Evolutionary conservation across 1,140 invertebrate species (phyloP).

Genomic region (Paraescarpia echinospica): DNA sequence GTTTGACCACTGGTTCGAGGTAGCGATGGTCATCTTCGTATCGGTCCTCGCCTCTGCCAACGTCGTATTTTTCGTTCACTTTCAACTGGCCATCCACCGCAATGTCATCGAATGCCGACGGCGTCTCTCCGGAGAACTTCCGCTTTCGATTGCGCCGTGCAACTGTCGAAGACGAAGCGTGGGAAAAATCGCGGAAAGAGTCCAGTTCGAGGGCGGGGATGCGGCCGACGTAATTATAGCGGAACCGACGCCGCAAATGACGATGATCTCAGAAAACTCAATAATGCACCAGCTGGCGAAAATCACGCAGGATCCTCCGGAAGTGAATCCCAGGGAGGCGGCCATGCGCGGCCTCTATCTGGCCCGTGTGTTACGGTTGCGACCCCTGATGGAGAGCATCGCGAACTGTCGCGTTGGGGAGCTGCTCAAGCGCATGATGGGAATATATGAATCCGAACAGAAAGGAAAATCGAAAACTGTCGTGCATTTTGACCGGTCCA

Average conservation of each 20-base stretch:
- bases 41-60: background rate
- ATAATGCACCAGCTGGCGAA: background rate
- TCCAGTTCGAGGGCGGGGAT: background rate
- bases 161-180: background rate
- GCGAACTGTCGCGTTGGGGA: background rate
- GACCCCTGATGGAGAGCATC: background rate
- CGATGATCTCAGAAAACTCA: background rate
- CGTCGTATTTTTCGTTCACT: background rate
- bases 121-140: background rate
- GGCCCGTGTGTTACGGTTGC: background rate
- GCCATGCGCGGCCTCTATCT: background rate
- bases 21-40: background rate
- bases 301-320: background rate
- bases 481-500: background rate
- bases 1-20: background rate
- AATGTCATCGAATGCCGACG: background rate
- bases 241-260: background rate
- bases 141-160: background rate
- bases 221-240: too few species aligned
- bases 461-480: background rate
- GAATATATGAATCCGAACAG: background rate
- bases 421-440: background rate
- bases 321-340: background rate
- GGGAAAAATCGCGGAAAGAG: background rate
- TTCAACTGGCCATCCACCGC: background rate